Conservation (phyloP, 2,113 vertebrate species). For the Addax nasomaculatus region DNA sequence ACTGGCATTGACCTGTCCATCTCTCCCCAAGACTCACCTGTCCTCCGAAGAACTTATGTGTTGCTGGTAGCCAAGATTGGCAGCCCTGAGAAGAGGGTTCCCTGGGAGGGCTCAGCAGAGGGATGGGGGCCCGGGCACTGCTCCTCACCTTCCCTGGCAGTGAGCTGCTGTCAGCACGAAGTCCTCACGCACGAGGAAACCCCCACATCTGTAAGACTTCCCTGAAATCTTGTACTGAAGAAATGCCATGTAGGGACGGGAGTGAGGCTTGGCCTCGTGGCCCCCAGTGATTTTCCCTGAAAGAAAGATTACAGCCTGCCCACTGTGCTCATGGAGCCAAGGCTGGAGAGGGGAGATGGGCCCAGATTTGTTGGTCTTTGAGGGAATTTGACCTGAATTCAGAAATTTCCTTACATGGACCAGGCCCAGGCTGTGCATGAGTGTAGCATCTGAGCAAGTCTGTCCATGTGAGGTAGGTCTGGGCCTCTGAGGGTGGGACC, state of each 20-base stretch:
- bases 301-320: neutral
- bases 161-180: constrained; percentile 38
- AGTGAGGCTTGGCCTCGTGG: neutral
- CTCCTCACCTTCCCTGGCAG: neutral
- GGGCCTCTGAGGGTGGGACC: neutral
- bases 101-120: neutral
- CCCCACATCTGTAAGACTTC: accelerated
- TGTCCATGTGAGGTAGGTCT: neutral
- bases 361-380: no score
- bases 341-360: neutral
- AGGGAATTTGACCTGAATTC: neutral
- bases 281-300: neutral
- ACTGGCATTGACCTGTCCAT: no score
- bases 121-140: accelerated
- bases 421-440: neutral
- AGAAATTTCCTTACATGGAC: neutral
- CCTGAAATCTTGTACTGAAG: accelerated
- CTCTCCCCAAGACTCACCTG: neutral
- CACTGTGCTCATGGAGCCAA: neutral
- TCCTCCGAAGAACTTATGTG: neutral
- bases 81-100: neutral
- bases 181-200: neutral
- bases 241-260: neutral
- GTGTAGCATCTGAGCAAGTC: no score
- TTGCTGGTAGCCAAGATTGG: no score